Evolutionary conservation across 1,140 invertebrate species (phyloP).

Genomic region (Drosophila athabasca): DNA sequence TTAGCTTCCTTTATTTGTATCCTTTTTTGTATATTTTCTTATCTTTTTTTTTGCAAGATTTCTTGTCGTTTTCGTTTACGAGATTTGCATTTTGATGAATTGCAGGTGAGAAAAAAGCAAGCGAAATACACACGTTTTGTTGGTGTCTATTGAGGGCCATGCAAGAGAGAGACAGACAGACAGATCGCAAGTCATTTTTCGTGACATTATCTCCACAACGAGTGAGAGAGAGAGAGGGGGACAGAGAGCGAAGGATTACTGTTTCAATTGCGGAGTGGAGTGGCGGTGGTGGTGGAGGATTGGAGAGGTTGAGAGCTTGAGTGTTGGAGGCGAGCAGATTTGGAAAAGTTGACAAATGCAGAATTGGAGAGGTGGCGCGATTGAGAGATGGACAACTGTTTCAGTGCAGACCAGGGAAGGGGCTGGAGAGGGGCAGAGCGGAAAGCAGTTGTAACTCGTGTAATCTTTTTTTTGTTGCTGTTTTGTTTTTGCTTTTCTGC

Average conservation of each 20-base stretch:
- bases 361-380: no score
- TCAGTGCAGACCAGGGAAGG: no score
- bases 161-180: constrained; percentile 23
- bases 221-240: neutral
- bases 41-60: constrained; percentile 1
- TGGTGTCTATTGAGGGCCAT: no score
- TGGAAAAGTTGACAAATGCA: neutral
- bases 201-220: constrained; percentile 56
- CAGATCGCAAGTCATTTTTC: constrained; percentile 72
- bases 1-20: constrained; percentile 6
- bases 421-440: no score
- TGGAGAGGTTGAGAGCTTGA: no score
- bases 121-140: constrained; percentile 2
- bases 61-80: constrained; percentile 49
- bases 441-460: constrained; percentile 34
- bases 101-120: constrained; percentile 53
- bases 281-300: no score
- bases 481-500: no score
- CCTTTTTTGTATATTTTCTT: constrained; percentile 2
- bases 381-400: no score
- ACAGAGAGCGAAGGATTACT: constrained; percentile 3
- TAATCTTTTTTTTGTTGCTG: constrained; percentile 7
- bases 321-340: no score
- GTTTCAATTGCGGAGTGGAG: no score
- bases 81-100: constrained; percentile 83